Evolutionary conservation across 2,113 vertebrate genomes (phyloP), one percentile per base, ranked within the genome.

Genomic region (Leptocoma aspasia): DNA sequence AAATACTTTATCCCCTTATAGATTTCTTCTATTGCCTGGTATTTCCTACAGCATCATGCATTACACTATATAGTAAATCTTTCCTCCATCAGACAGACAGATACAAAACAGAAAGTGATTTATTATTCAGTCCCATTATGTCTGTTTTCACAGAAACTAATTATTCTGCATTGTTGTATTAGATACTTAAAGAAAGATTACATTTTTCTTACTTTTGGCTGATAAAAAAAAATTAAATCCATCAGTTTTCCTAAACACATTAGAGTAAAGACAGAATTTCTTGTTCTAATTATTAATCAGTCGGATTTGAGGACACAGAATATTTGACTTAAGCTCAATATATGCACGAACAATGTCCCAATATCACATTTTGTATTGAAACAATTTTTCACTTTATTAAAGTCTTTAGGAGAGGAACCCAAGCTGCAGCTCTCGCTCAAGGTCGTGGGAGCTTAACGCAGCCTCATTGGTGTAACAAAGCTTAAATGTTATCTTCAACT

Each of bases 181-280:
- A 98, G 98, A 98, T 98, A 98, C 97, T 98, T 98, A 98, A 97
- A 97, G 97, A 98, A 98, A 98, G 98, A 98, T 98, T 98, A 98
- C 97, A 98, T 98, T 98, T 90, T 98, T 98, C 97, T 97, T 98
- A 98, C 98, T 98, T 97, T 98, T 96, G 97, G 96, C 98, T 97
- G 97, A 98, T 98, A 98, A 98, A 98, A 98, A 98, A 96, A 98
- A 98, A 98, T 98, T 98, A 98, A 98, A 98, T 98, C 98, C 98
- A 98, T 98, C 98, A 98, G 97, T 98, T 98, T 98, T 98, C 96
- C 98, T 98, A 98, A 98, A 98, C 97, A 98, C 94, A 98, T 98
- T 98, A 98, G 88, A 97, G 96, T 97, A 97, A 97, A 97, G 98
- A 97, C 97, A 97, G 98, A 98, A 97, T 98, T 97, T 97, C 97